A percentile compares a stretch with the other conserved stretches of the same genome.
These are phyloP conservation scores for Alsophila aescularia DNA, from an alignment of 2,888 invertebrate species.

Conservation along the genomic window DNA sequence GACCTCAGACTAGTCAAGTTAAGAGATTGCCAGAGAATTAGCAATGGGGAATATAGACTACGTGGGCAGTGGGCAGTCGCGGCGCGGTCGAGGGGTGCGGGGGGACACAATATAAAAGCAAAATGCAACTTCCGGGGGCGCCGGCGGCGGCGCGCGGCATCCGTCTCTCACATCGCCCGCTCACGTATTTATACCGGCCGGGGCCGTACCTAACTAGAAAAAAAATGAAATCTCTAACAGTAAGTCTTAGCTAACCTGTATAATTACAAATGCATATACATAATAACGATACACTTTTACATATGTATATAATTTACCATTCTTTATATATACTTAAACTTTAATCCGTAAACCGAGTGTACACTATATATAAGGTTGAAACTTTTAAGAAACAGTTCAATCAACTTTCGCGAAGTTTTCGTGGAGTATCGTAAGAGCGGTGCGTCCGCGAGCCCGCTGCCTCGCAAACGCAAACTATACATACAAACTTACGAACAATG, in stretches of 20 bases:
- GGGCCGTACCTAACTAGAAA: slow-evolving; percentile 61
- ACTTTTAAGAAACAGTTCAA: slow-evolving; percentile 35
- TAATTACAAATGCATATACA: slow-evolving; percentile 83
- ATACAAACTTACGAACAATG: slow-evolving; percentile 25
- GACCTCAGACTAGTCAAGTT: not conserved
- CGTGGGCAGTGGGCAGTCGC: not conserved
- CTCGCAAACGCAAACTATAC: slow-evolving; percentile 27
- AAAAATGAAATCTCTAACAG: slow-evolving; percentile 69
- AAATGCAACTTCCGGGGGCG: slow-evolving; percentile 15
- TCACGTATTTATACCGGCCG: slow-evolving; percentile 26
- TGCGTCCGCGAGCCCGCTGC: slow-evolving; percentile 13
- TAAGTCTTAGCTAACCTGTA: slow-evolving; percentile 76
- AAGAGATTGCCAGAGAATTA: not conserved
- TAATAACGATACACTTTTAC: slow-evolving; percentile 77
- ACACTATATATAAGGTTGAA: slow-evolving; percentile 49
- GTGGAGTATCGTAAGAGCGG: slow-evolving; percentile 20
- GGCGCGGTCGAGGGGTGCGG: not conserved
- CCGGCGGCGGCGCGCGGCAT: slow-evolving; percentile 36
- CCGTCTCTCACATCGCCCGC: slow-evolving; percentile 17
- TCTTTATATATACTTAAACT: slow-evolving; percentile 27
- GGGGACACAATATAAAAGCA: slow-evolving; percentile 21
- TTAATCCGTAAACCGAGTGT: slow-evolving; percentile 45
- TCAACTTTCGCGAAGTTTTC: slow-evolving; percentile 16
- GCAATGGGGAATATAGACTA: not conserved
- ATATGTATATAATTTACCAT: slow-evolving; percentile 68